A percentile compares a stretch with the other conserved stretches of the same genome.
These are phyloP conservation scores for Pheosia tremula DNA, from an alignment of 2,888 invertebrate genomes.

Conservation along the genomic window DNA sequence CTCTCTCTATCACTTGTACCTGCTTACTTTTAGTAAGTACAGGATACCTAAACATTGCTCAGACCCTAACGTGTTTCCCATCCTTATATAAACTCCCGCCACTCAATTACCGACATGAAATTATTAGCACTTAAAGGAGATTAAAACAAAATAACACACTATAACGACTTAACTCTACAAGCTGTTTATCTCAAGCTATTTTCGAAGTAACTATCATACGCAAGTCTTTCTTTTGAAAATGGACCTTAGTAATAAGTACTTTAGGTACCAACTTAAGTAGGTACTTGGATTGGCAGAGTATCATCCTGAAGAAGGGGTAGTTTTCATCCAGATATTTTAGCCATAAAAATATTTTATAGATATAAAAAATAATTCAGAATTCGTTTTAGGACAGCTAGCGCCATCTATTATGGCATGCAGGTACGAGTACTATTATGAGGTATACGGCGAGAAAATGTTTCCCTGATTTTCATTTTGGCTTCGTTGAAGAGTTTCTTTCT, in stretches of 20 bases:
- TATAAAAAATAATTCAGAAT: too few species aligned
- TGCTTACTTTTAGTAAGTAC: too few species aligned
- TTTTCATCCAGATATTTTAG: too few species aligned
- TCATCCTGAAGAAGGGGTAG: too few species aligned
- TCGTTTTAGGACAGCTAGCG: conserved; percentile 13
- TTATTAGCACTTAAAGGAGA: conserved; percentile 59
- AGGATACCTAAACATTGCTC: too few species aligned
- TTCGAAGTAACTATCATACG: conserved; percentile 2
- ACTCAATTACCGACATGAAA: conserved; percentile 59
- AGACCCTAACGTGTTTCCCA: conserved; percentile 10
- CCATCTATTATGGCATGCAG: conserved; percentile 30
- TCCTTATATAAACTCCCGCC: conserved; percentile 36
- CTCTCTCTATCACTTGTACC: too few species aligned
- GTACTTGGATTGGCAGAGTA: too few species aligned
- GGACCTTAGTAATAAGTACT: neutral
- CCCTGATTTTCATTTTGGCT: neutral
- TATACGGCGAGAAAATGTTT: neutral
- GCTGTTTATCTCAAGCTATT: conserved; percentile 36
- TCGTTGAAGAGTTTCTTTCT: too few species aligned
- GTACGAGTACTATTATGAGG: neutral
- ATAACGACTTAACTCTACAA: conserved; percentile 44
- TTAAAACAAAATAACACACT: conserved; percentile 45
- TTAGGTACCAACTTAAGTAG: too few species aligned
- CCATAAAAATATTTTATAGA: too few species aligned
- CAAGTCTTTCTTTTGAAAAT: neutral